A percentile compares a stretch with the other conserved stretches of the same genome.
These are phyloP conservation scores for Synanthedon vespiformis DNA, from an alignment of 2,888 invertebrate species.

Conservation along the genomic window DNA sequence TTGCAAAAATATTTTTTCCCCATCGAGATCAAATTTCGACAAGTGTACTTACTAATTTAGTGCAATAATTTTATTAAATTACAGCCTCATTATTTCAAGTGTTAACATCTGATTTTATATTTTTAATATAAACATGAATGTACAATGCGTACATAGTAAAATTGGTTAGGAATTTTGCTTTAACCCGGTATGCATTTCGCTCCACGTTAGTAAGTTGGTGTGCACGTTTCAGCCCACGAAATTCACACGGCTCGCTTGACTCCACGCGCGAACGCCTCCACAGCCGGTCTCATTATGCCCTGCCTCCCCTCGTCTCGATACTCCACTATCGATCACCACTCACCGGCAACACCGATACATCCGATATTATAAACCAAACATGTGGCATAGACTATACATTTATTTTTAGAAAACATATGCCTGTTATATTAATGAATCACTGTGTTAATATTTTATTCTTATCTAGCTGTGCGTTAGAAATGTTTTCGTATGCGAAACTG, in stretches of 20 bases:
- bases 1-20: too few relatives aligned
- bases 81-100: too few relatives aligned
- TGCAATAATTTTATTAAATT: too few relatives aligned
- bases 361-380: conserved; percentile 22
- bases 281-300: conserved; percentile 49
- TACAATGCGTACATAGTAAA: not conserved
- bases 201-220: conserved; percentile 8
- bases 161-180: not conserved
- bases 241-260: conserved; percentile 52
- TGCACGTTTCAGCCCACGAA: conserved; percentile 32
- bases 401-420: not conserved
- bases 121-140: too few relatives aligned
- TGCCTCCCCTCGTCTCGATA: conserved; percentile 29
- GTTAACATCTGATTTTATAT: too few relatives aligned
- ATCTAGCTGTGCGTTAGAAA: too few relatives aligned
- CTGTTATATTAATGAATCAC: not conserved
- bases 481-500: too few relatives aligned
- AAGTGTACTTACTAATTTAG: too few relatives aligned
- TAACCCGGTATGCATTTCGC: not conserved
- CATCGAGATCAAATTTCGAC: too few relatives aligned
- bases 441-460: too few relatives aligned
- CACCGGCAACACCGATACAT: conserved; percentile 21
- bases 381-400: conserved; percentile 4
- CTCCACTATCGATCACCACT: conserved; percentile 41
- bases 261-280: conserved; percentile 55